Conservation (phyloP, 2,113 vertebrate genomes). For the Gasterosteus nipponicus region DNA sequence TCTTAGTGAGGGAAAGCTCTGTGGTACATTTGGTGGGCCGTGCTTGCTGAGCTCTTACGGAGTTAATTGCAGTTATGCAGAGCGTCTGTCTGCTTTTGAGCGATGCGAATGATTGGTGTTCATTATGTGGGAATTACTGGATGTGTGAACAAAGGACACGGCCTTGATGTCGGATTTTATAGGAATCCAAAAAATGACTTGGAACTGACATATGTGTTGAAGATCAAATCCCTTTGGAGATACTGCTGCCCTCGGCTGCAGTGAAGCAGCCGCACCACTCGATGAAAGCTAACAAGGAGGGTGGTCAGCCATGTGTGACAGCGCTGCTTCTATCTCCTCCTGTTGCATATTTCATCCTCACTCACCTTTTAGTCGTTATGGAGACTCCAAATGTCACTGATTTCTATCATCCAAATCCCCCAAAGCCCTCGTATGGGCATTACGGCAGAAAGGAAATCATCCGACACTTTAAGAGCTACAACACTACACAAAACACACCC, state of each 20-base stretch:
- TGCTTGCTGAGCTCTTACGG: not conserved
- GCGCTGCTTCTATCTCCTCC: slow-evolving; percentile 4
- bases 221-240: not conserved
- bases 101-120: not conserved
- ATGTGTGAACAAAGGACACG: not conserved
- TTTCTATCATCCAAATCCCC: slow-evolving; percentile 66
- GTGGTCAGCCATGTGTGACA: slow-evolving; percentile 53
- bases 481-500: slow-evolving; percentile 54
- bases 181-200: not conserved
- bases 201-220: not conserved
- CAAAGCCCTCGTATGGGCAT: slow-evolving; percentile 47
- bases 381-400: slow-evolving; percentile 77
- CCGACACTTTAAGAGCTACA: slow-evolving; percentile 34
- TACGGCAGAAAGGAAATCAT: slow-evolving; percentile 35
- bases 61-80: slow-evolving; percentile 3
- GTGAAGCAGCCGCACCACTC: slow-evolving; percentile 12
- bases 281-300: slow-evolving; percentile 17
- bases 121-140: not conserved
- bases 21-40: not conserved
- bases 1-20: not conserved
- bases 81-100: not conserved
- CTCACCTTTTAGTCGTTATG: slow-evolving; percentile 65
- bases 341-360: slow-evolving; percentile 56
- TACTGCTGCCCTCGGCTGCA: not conserved
- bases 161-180: not conserved